Evolutionary conservation across 2,113 vertebrate species (phyloP).

Genomic region (Glaucidium brasilianum): DNA sequence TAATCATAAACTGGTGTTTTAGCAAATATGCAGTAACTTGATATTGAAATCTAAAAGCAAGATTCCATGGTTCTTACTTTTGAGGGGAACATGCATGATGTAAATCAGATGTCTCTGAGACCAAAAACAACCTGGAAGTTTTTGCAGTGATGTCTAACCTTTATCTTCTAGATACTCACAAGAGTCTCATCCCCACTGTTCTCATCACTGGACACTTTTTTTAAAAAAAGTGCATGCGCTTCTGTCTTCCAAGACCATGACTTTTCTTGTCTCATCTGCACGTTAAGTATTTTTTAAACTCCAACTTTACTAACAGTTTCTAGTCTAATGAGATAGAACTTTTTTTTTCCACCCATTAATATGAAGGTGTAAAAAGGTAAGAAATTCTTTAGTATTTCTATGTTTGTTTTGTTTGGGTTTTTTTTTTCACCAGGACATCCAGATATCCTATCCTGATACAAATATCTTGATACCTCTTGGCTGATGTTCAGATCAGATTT

Average conservation of each 20-base stretch:
- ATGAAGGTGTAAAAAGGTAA: not conserved
- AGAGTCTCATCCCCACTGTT: not conserved
- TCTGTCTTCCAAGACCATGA: not conserved
- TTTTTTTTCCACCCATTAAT: not conserved
- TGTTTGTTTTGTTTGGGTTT: too few species aligned
- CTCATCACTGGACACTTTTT: not conserved
- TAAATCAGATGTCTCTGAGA: not conserved
- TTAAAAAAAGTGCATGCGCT: not conserved
- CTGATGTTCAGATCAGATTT: not conserved
- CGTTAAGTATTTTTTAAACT: not conserved
- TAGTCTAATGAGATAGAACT: not conserved
- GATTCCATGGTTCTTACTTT: not conserved
- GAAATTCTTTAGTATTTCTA: not conserved
- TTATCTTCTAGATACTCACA: not conserved
- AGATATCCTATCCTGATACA: not conserved
- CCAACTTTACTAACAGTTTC: not conserved
- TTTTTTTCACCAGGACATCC: not conserved
- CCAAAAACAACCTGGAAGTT: not conserved
- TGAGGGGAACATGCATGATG: too few species aligned
- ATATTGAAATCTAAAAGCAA: not conserved
- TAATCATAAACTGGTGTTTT: not conserved
- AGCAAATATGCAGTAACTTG: not conserved
- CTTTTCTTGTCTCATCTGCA: not conserved
- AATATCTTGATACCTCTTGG: not conserved
- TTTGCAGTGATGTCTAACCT: not conserved